Conservation (phyloP, 2,797 vertebrate species). For the Poecile montanus region DNA sequence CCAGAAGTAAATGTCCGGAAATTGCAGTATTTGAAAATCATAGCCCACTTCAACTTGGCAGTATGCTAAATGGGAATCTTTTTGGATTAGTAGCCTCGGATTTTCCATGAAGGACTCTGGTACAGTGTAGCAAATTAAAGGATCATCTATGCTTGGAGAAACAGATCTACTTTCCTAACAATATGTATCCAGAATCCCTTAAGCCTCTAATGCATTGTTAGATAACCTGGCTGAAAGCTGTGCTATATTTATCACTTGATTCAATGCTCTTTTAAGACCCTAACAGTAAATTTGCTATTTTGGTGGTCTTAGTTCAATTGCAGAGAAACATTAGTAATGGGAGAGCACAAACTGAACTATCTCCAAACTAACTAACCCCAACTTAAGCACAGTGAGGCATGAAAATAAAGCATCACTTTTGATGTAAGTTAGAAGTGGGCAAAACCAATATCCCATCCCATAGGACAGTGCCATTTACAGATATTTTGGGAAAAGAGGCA, state of each 20-base stretch:
- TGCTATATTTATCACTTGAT: conserved; percentile 30
- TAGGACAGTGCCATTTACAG: neutral
- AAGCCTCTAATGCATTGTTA: conserved; percentile 53
- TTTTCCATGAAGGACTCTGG: neutral
- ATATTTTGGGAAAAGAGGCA: neutral
- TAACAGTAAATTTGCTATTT: neutral
- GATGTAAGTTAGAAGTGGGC: neutral
- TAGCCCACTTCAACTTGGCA: neutral
- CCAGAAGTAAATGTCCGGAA: neutral
- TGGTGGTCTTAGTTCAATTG: neutral
- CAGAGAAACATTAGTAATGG: neutral
- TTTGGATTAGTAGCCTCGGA: neutral
- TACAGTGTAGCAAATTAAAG: neutral
- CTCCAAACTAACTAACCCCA: neutral
- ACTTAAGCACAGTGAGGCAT: neutral
- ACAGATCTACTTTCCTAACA: conserved; percentile 30
- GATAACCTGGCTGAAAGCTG: conserved; percentile 27
- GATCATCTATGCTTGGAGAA: neutral
- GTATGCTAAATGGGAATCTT: neutral
- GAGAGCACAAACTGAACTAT: neutral
- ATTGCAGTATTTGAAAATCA: neutral
- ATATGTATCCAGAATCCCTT: conserved; percentile 32
- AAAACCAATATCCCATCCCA: neutral
- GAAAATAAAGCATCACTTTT: neutral
- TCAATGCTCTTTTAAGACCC: neutral